These are phyloP conservation scores for Pyrrhosoma nymphula DNA, from an alignment of 2,888 invertebrate genomes.

Conservation along the genomic window DNA sequence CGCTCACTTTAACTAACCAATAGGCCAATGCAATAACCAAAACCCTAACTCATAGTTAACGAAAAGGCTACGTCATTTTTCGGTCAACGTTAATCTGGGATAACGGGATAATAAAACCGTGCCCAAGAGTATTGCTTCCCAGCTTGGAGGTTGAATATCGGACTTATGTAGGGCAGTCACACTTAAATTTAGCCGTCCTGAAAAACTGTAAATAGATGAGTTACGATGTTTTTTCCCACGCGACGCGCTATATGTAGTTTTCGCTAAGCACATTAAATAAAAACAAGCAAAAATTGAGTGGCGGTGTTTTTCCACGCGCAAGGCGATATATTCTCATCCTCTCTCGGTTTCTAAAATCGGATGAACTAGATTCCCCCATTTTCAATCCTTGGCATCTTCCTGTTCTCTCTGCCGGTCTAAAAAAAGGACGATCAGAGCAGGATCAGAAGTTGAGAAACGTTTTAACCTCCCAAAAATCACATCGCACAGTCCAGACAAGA, in stretches of 20 bases:
- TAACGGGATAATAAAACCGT: no score
- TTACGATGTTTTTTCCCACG: no score
- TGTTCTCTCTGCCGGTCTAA: neutral
- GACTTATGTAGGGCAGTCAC: no score
- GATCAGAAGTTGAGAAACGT: neutral
- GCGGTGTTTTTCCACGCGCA: neutral
- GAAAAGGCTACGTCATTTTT: no score
- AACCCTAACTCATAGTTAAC: no score
- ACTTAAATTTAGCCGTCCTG: no score
- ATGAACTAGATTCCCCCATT: neutral
- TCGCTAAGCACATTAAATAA: neutral
- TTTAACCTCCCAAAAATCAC: neutral
- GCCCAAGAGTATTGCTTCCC: no score
- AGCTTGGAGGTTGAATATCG: no score
- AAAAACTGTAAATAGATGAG: no score
- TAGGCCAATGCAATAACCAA: no score
- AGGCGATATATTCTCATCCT: neutral
- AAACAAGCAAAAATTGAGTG: neutral
- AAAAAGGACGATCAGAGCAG: neutral
- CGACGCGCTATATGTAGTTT: neutral
- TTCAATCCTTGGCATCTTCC: neutral
- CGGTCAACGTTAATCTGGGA: no score
- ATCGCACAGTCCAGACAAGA: neutral
- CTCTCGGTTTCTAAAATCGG: conserved; percentile 11
- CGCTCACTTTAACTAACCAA: no score